Conservation (phyloP, 2,888 invertebrate genomes). For the Altica lythri region DNA sequence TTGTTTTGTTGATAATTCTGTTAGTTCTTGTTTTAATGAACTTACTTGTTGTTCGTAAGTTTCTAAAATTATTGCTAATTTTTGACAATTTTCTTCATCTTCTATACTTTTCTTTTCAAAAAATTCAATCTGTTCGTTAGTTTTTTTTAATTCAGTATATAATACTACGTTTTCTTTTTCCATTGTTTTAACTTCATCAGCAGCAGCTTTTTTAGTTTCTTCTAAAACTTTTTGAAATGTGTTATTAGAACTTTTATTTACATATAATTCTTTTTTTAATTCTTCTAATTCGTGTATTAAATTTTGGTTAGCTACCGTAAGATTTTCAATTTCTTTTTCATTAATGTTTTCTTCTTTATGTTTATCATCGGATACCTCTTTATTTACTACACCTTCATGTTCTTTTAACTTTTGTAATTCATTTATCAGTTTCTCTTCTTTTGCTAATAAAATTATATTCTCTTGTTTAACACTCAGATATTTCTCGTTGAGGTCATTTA, state of each 20-base stretch:
- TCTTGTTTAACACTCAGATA: slow-evolving; percentile 10
- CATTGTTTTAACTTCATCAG: slow-evolving; percentile 39
- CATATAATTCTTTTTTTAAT: slow-evolving; percentile 45
- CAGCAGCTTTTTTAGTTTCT: slow-evolving; percentile 46
- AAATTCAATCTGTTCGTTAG: slow-evolving; percentile 34
- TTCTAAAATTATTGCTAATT: slow-evolving; percentile 42
- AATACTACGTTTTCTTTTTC: slow-evolving; percentile 49
- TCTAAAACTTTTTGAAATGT: slow-evolving; percentile 41
- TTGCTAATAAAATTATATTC: slow-evolving; percentile 17
- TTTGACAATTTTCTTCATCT: slow-evolving; percentile 42
- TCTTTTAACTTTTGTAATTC: slow-evolving; percentile 51
- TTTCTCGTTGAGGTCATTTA: slow-evolving; percentile 20
- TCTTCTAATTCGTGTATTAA: slow-evolving; percentile 44
- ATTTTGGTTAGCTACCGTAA: slow-evolving; percentile 39
- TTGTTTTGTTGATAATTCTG: slow-evolving; percentile 25
- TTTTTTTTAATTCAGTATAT: slow-evolving; percentile 42
- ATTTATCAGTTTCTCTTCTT: slow-evolving; percentile 16
- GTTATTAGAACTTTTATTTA: slow-evolving; percentile 40
- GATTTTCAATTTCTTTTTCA: slow-evolving; percentile 28
- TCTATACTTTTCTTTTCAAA: slow-evolving; percentile 41
- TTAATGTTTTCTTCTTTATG: too few species aligned
- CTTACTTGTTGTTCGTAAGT: slow-evolving; percentile 45
- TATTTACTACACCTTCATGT: slow-evolving; percentile 45
- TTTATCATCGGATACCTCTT: too few species aligned
- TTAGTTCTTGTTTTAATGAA: slow-evolving; percentile 51